These are phyloP conservation scores for Platysteira castanea DNA, from an alignment of 2,113 vertebrate genomes.

Conservation along the genomic window DNA sequence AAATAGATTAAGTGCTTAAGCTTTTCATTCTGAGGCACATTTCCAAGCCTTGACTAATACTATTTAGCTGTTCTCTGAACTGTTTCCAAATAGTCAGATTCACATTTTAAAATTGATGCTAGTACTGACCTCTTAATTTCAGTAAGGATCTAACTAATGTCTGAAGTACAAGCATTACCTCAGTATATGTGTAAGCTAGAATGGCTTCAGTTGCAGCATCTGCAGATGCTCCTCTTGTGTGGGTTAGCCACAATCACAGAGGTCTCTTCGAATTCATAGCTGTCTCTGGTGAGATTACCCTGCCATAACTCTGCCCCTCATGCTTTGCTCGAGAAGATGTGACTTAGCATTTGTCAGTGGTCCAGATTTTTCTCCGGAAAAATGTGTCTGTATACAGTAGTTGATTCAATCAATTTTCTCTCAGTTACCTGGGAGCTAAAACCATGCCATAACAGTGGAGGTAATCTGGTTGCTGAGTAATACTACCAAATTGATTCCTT, in stretches of 20 bases:
- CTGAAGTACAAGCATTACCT: neutral
- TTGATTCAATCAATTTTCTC: neutral
- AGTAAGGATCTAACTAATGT: neutral
- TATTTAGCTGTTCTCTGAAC: conserved; percentile 33
- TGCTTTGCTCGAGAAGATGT: neutral
- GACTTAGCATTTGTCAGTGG: neutral
- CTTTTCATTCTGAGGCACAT: conserved; percentile 17
- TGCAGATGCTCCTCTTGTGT: neutral
- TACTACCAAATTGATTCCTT: neutral
- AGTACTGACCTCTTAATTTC: neutral
- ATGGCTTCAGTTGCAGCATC: neutral
- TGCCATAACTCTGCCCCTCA: rapidly evolving
- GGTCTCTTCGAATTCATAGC: rapidly evolving
- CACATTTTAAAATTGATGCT: neutral
- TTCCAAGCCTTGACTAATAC: conserved; percentile 21
- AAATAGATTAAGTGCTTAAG: conserved; percentile 58
- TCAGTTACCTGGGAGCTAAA: neutral
- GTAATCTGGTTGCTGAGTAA: neutral
- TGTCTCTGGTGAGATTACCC: neutral
- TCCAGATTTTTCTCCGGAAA: neutral
- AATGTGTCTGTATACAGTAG: neutral
- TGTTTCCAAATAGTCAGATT: neutral
- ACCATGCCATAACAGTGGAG: rapidly evolving
- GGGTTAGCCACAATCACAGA: neutral
- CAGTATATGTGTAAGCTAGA: neutral